These are phyloP conservation scores for Phlogophora meticulosa DNA, from an alignment of 2,888 invertebrate genomes.

Conservation along the genomic window DNA sequence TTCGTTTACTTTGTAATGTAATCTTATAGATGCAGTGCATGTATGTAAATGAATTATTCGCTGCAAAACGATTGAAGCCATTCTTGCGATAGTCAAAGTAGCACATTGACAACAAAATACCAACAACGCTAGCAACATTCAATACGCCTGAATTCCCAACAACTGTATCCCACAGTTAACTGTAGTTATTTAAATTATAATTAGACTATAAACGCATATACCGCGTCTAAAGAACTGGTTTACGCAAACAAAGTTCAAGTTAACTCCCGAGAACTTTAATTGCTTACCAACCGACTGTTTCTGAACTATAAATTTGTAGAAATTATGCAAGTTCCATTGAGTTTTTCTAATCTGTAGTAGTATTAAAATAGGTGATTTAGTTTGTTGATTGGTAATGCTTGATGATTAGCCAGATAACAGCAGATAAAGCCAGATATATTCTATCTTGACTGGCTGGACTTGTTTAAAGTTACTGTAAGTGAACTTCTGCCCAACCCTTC, in stretches of 20 bases:
- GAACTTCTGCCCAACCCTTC: no score
- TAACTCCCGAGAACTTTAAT: constrained; percentile 54
- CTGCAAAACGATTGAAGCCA: neutral
- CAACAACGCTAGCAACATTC: constrained; percentile 9
- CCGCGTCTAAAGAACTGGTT: constrained; percentile 54
- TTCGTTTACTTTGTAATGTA: no score
- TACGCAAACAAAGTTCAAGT: constrained; percentile 65
- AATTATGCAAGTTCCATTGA: constrained; percentile 49
- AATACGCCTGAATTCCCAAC: constrained; percentile 15
- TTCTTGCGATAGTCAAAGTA: neutral
- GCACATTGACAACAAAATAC: constrained; percentile 5
- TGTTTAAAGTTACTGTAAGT: neutral
- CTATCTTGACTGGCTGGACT: constrained; percentile 1
- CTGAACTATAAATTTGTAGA: constrained; percentile 55
- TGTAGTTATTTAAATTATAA: constrained; percentile 60
- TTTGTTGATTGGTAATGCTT: constrained; percentile 36
- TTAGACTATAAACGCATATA: constrained; percentile 57
- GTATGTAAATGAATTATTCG: neutral
- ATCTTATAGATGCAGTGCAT: neutral
- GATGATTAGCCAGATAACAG: no score
- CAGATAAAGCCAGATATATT: no score
- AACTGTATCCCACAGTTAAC: constrained; percentile 36
- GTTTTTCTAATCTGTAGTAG: constrained; percentile 45
- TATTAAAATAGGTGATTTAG: constrained; percentile 48
- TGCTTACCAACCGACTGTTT: constrained; percentile 44